phyloP scores from a whole-genome alignment of 2,888 invertebrate genomes.

The Acrocyrtus sp. region DNA sequence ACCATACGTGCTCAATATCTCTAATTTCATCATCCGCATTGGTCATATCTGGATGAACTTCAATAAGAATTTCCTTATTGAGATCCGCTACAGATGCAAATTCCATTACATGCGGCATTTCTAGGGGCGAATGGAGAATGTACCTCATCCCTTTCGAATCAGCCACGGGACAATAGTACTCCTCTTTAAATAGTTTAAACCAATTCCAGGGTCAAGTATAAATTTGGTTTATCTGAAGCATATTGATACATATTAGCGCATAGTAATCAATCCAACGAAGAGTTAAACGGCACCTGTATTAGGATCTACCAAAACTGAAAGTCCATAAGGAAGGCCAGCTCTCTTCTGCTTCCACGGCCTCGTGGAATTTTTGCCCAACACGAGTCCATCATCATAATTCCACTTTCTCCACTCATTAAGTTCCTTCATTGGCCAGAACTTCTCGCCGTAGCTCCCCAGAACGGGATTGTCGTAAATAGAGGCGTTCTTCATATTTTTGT shows the following conservation, averaged over 20 bases:
- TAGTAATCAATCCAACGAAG: background rate
- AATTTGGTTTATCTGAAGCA: constrained; percentile 12
- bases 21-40: constrained; percentile 52
- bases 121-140: constrained; percentile 39
- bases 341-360: constrained; percentile 39
- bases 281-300: constrained; percentile 1
- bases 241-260: background rate
- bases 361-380: background rate
- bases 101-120: constrained; percentile 45
- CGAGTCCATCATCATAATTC: constrained; percentile 48
- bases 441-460: background rate
- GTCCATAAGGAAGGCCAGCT: constrained; percentile 50
- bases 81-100: constrained; percentile 33
- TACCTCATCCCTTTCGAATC: constrained; percentile 54
- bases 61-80: constrained; percentile 34
- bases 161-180: constrained; percentile 56
- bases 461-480: constrained; percentile 16
- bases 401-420: constrained; percentile 43
- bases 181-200: no score
- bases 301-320: constrained; percentile 31
- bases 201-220: no score
- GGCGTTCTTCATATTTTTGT: background rate
- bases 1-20: constrained; percentile 16
- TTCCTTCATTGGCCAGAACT: constrained; percentile 15
- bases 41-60: constrained; percentile 49